Conservation (phyloP, 2,888 invertebrate species). For the Heliconius charithonia region DNA sequence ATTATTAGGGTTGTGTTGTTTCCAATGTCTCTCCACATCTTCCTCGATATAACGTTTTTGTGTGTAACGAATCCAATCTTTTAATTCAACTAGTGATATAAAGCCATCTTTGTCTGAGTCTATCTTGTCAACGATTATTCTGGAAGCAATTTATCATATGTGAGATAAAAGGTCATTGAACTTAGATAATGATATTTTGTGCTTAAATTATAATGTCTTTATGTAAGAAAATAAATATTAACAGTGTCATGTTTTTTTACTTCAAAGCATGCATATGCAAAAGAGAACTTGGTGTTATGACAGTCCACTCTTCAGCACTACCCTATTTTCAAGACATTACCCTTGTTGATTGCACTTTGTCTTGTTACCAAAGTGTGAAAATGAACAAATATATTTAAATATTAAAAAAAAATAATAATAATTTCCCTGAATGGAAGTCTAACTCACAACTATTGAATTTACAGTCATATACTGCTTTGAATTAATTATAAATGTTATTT, state of each 20-base stretch:
- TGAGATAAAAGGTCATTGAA: conserved; percentile 54
- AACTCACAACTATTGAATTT: too few species aligned
- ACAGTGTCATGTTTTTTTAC: not conserved
- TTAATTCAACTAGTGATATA: conserved; percentile 93
- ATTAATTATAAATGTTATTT: too few species aligned
- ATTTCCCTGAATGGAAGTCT: not conserved
- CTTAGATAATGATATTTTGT: conserved; percentile 38
- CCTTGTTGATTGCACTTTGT: too few species aligned
- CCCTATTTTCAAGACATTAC: not conserved
- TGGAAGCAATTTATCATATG: conserved; percentile 67
- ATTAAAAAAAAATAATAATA: too few species aligned
- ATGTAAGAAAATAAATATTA: not conserved
- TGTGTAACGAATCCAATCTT: conserved; percentile 97
- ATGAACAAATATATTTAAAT: not conserved
- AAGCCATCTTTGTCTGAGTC: conserved; percentile 93
- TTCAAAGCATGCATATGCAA: too few species aligned
- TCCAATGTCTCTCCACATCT: conserved; percentile 97
- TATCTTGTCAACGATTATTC: conserved; percentile 96
- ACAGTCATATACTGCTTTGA: too few species aligned
- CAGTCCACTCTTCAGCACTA: not conserved
- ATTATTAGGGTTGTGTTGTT: conserved; percentile 91
- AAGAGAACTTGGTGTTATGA: not conserved
- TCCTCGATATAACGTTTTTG: conserved; percentile 96
- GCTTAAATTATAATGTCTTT: not conserved
- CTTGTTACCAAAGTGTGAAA: not conserved